A percentile compares a stretch with the other conserved stretches of the same genome.
Evolutionary conservation across 2,888 invertebrate genomes (phyloP).

Genomic region (Sacculina carcini): DNA sequence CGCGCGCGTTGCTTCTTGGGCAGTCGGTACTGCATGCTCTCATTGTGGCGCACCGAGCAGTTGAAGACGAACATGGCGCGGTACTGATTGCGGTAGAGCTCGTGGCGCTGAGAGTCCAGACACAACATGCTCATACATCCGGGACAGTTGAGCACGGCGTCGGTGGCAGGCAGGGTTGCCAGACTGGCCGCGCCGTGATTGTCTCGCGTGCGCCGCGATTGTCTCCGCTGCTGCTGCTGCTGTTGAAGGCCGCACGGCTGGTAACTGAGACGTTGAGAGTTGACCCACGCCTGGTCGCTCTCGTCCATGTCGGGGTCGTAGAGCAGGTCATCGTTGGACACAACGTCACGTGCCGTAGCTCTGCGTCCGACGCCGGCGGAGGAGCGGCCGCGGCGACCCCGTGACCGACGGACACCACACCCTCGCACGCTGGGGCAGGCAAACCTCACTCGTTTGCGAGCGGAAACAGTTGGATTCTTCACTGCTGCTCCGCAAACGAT

Average conservation of each 20-base stretch:
- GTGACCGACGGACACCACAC: no score
- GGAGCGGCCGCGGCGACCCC: not conserved
- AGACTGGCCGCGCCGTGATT: not conserved
- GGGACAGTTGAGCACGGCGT: conserved; percentile 31
- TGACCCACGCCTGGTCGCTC: conserved; percentile 27
- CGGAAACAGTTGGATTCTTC: no score
- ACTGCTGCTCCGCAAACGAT: no score
- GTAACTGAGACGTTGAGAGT: conserved; percentile 20
- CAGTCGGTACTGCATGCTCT: conserved; percentile 15
- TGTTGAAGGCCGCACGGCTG: conserved; percentile 9
- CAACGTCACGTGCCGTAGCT: conserved; percentile 13
- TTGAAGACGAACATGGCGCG: conserved; percentile 33
- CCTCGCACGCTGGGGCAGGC: no score
- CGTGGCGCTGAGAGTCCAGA: conserved; percentile 30
- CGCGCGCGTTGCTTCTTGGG: not conserved
- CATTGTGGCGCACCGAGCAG: conserved; percentile 23
- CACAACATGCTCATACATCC: conserved; percentile 30
- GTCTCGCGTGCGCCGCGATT: not conserved
- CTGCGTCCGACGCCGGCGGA: no score
- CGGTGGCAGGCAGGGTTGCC: conserved; percentile 24
- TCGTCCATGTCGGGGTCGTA: conserved; percentile 29
- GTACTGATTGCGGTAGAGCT: conserved; percentile 27
- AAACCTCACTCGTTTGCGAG: no score
- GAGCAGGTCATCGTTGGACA: conserved; percentile 22
- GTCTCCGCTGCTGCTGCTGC: not conserved